Base-by-base conservation (phyloP, 2,797 vertebrate species). In the Falco columbarius region DNA sequence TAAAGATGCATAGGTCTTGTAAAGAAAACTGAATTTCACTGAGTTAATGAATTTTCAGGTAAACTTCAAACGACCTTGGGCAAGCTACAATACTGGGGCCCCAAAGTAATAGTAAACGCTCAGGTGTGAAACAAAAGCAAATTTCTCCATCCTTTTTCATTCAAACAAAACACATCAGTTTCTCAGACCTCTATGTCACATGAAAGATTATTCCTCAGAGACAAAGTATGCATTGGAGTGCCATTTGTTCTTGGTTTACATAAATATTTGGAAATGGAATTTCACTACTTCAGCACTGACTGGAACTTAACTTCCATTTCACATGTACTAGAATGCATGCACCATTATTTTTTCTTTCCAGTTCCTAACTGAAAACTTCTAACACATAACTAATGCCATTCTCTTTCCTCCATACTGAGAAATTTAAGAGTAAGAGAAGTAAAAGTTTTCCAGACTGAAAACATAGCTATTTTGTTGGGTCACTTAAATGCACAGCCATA, bases 311-410 rank as follows among this genome's bases (percentile, higher is more conserved):
- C 5, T 74, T 65, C 52, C 40, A 47, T 74, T 86, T 90, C 8
- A 38, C 22, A 22, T 0, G 1, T 44, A 47, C n/a, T 49, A 52
- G 58, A 76, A 81, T 9, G 10, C 14, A 47, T 1, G 1, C 17
- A 71, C 8, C 15, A 27, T 49, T 62, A 42, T 38, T 71, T 92
- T 62, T 9, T 9, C 44, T 49, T 47, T 42, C 62, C 18, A 10
- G 4, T 34, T 32, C 19, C n/a, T n/a, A 52, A n/a, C 0, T 75
- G 56, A 73, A 86, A 81, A 90, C 11, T 62, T 82, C 12, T 62
- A 74, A 32, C 29, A 22, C 12, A 10, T 4, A 23, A 5, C 13
- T 46, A 67, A n/a, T 12, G 66, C 5, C 44, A 63, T 47, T 55
- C 20, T 71, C 29, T 63, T 65, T 81, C 38, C 17, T 75, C 42